phyloP scores from a whole-genome alignment of 2,888 invertebrate species.

The Galeruca laticollis region DNA sequence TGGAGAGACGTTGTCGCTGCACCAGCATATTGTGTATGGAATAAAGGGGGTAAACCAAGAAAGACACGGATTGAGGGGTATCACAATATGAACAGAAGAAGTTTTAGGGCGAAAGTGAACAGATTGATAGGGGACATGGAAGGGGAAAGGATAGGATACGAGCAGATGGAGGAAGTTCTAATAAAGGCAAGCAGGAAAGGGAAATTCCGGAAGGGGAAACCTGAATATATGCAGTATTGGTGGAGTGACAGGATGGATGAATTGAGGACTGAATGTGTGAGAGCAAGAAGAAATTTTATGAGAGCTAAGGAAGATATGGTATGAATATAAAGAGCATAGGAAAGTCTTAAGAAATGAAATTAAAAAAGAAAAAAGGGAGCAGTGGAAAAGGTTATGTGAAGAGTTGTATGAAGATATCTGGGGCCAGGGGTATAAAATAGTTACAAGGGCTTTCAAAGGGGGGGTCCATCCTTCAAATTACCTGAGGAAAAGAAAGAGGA shows the following conservation, averaged over 20 bases:
- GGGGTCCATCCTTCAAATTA: not conserved
- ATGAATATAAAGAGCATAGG: not conserved
- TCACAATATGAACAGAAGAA: not conserved
- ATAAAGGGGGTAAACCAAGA: not conserved
- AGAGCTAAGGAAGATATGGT: not conserved
- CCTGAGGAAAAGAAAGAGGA: not conserved
- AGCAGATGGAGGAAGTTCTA: not conserved
- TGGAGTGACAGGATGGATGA: conserved; percentile 9
- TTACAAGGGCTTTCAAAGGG: not conserved
- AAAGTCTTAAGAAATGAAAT: not conserved
- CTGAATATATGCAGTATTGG: not conserved
- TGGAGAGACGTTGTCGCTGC: conserved; percentile 11
- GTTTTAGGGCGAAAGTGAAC: not conserved
- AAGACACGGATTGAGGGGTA: not conserved
- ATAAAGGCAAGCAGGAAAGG: not conserved
- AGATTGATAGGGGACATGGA: not conserved
- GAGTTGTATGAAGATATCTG: conserved; percentile 35
- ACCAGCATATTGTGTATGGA: conserved; percentile 4
- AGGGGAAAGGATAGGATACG: no score
- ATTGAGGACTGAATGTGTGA: not conserved
- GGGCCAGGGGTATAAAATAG: no score
- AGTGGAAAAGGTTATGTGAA: conserved; percentile 29
- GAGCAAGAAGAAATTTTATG: not conserved
- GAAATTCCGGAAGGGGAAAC: not conserved
- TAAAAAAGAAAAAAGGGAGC: not conserved